Percentiles rank a stretch among this genome's conserved stretches.
phyloP scores from a whole-genome alignment of 2,113 vertebrate genomes.

The Paracanthobrama guichenoti region DNA sequence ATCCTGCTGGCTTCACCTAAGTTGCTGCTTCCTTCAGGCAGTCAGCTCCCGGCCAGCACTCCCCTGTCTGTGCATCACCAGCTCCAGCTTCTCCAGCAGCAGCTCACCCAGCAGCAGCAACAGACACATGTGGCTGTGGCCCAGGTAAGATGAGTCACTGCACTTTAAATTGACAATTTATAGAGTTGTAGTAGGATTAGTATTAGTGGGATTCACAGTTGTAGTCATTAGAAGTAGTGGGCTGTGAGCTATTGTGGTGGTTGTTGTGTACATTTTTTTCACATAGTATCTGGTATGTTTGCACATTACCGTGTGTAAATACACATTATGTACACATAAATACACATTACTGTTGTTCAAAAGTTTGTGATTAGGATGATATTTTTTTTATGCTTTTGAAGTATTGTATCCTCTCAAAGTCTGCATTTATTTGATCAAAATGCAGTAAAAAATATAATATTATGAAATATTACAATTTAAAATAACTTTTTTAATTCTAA shows the following conservation, averaged over 20 bases:
- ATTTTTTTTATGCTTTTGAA: background rate
- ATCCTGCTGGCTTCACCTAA: constrained; percentile 83
- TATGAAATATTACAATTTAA: background rate
- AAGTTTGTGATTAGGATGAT: background rate
- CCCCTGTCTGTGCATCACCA: constrained; percentile 92
- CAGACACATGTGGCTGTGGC: constrained; percentile 95
- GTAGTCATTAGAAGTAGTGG: no score
- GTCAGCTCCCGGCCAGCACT: constrained; percentile 71
- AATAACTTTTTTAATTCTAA: background rate
- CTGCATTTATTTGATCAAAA: background rate
- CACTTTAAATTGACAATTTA: background rate
- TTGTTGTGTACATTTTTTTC: background rate
- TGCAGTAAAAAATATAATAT: background rate
- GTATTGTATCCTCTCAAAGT: background rate
- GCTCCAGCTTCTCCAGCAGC: constrained; percentile 95
- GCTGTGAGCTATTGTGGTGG: no score
- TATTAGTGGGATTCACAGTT: no score
- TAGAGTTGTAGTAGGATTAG: background rate
- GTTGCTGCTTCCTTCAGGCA: constrained; percentile 82
- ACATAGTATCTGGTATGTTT: no score
- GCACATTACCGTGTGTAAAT: no score
- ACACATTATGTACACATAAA: no score
- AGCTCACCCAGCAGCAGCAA: constrained; percentile 93
- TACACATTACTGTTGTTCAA: background rate
- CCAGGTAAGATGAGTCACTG: constrained; percentile 76